Percentiles rank a stretch among this genome's conserved stretches.
Conservation (phyloP, 2,888 invertebrate genomes). For the Fissipunctia ypsillon region DNA sequence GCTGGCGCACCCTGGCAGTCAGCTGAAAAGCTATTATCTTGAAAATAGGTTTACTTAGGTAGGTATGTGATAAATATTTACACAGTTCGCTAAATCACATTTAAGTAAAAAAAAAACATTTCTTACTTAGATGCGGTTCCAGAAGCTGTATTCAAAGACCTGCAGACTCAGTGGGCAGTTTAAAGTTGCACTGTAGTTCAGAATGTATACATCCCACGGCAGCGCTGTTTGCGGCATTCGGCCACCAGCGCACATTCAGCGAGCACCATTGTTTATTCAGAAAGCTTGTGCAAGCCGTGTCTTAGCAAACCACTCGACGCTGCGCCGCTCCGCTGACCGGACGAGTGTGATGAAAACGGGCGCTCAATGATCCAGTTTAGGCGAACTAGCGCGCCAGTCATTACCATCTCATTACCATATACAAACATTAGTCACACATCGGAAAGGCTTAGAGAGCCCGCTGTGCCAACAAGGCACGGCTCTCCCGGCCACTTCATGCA, state of each 20-base stretch:
- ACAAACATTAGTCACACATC: constrained; percentile 88
- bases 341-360: constrained; percentile 76
- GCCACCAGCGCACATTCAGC: constrained; percentile 67
- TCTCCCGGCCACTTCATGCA: constrained; percentile 82
- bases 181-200: constrained; percentile 41
- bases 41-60: neutral
- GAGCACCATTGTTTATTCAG: constrained; percentile 82
- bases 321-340: constrained; percentile 78
- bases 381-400: constrained; percentile 79
- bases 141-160: constrained; percentile 26
- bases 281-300: constrained; percentile 80
- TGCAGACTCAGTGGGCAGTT: constrained; percentile 19
- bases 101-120: constrained; percentile 4
- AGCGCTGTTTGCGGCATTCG: constrained; percentile 60
- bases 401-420: constrained; percentile 90
- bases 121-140: constrained; percentile 28
- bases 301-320: constrained; percentile 76
- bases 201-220: constrained; percentile 66
- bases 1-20: neutral
- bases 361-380: constrained; percentile 86
- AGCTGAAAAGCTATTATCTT: neutral
- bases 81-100: neutral
- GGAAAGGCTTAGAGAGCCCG: constrained; percentile 85
- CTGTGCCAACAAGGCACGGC: constrained; percentile 83
- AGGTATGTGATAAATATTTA: neutral